Conservation (phyloP, 2,113 vertebrate genomes). For the Delphinus delphis region DNA sequence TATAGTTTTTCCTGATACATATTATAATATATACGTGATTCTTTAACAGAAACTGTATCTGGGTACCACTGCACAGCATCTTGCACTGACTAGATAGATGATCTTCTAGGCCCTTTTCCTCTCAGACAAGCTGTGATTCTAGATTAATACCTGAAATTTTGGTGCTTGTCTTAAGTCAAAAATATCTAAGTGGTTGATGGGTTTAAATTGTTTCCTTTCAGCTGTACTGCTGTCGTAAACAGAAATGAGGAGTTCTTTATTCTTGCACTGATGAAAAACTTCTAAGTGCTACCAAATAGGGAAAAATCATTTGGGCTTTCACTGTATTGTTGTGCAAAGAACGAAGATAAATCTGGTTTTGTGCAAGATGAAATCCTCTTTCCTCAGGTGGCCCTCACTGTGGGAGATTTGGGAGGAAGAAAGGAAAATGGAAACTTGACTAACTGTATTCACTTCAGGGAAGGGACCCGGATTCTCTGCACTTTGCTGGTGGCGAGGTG, state of each 20-base stretch:
- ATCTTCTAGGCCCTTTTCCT: constrained; percentile 24
- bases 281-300: constrained; percentile 68
- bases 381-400: constrained; percentile 50
- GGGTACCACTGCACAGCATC: background rate
- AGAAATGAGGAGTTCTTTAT: constrained; percentile 63
- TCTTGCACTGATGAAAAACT: constrained; percentile 61
- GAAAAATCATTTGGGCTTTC: constrained; percentile 67
- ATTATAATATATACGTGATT: background rate
- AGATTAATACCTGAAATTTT: constrained; percentile 37
- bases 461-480: background rate
- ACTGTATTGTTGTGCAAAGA: constrained; percentile 56
- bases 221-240: constrained; percentile 46
- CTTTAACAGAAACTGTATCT: background rate
- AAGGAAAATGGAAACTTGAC: constrained; percentile 33
- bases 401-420: background rate
- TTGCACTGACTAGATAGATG: background rate
- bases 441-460: background rate
- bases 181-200: constrained; percentile 55
- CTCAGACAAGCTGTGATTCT: constrained; percentile 42
- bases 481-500: fast-evolving
- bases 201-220: constrained; percentile 72
- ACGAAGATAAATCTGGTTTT: constrained; percentile 67
- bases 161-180: constrained; percentile 52
- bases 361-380: constrained; percentile 55
- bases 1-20: background rate